A percentile compares a stretch with the other conserved stretches of the same genome.
Evolutionary conservation across 2,113 vertebrate genomes (phyloP).

Genomic region (Setophaga coronata): DNA sequence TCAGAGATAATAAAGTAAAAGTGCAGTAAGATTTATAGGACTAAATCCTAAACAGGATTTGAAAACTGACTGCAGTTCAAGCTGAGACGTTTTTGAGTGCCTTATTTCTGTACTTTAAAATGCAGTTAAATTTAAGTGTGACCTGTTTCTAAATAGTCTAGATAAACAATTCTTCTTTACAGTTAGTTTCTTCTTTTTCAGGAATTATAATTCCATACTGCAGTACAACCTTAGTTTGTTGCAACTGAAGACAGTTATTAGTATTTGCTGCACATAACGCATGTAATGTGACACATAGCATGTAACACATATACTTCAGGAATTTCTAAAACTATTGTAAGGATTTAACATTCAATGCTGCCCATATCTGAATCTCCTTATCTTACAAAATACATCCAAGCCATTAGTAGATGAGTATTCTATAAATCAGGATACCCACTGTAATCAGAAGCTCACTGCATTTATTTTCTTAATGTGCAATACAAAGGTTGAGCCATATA

Average conservation of each 20-base stretch:
- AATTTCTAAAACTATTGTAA: neutral
- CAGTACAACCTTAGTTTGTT: neutral
- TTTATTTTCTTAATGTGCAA: neutral
- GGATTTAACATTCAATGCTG: neutral
- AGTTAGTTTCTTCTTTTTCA: neutral
- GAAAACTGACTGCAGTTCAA: neutral
- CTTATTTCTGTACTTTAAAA: neutral
- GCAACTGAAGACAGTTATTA: neutral
- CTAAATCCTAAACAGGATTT: neutral
- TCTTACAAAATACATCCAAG: neutral
- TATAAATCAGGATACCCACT: neutral
- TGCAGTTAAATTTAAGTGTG: neutral
- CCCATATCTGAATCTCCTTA: neutral
- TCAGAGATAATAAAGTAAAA: neutral
- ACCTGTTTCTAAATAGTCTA: neutral
- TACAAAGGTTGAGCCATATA: neutral
- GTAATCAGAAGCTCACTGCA: neutral
- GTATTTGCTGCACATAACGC: neutral
- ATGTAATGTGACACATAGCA: no score
- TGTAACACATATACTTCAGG: neutral
- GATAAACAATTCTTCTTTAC: neutral
- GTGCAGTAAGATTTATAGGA: neutral
- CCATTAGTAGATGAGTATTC: neutral
- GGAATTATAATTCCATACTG: neutral
- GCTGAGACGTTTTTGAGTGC: neutral